These are phyloP conservation scores for Bruchidius siliquastri DNA, from an alignment of 2,888 invertebrate genomes.

Conservation along the genomic window DNA sequence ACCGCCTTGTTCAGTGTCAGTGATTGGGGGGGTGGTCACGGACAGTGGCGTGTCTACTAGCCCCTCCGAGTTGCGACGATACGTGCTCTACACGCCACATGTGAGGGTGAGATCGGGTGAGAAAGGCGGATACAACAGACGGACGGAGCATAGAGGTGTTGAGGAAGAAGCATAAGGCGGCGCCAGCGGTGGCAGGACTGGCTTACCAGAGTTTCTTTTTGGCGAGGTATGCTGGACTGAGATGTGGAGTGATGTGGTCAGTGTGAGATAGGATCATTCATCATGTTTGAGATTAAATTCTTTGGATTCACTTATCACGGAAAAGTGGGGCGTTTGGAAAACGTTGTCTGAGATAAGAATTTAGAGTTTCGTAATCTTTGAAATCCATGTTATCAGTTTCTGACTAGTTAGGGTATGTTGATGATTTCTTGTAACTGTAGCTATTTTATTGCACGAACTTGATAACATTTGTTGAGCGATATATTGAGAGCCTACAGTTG, in stretches of 20 bases:
- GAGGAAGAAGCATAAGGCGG: conserved; percentile 7
- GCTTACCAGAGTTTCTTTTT: background rate
- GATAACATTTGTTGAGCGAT: no score
- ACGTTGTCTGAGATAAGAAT: no score
- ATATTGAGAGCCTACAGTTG: no score
- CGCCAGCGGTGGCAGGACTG: background rate
- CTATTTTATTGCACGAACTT: no score
- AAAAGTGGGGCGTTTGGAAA: no score
- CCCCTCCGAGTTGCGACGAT: conserved; percentile 49
- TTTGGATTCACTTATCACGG: no score
- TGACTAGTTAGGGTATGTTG: no score
- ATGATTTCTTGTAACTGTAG: no score
- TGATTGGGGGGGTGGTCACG: conserved; percentile 36
- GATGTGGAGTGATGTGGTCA: background rate
- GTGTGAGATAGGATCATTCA: background rate
- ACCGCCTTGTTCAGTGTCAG: background rate
- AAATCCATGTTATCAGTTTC: no score
- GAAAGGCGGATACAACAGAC: background rate
- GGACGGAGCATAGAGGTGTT: background rate
- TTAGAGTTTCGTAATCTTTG: no score
- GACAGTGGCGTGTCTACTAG: conserved; percentile 47
- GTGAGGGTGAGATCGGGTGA: background rate
- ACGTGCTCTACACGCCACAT: conserved; percentile 45
- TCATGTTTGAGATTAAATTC: no score
- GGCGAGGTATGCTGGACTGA: background rate